Conservation (phyloP, 2,797 vertebrate species). For the Coilia nasus region DNA sequence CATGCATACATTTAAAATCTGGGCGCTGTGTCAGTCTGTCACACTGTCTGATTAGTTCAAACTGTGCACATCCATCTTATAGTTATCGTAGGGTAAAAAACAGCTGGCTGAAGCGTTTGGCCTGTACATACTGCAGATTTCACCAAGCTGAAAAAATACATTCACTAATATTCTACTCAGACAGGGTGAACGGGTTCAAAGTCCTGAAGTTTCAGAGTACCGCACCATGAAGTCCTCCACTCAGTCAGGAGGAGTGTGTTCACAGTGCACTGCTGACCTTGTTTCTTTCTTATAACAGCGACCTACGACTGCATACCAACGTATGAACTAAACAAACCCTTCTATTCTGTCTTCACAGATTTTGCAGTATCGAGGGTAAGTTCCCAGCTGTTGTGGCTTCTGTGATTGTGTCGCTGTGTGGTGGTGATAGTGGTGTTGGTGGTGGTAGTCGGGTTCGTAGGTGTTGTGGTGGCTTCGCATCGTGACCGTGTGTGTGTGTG, state of each 20-base stretch:
- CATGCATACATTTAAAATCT: no score
- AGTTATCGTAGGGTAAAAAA: neutral
- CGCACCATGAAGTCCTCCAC: neutral
- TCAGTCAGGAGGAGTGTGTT: neutral
- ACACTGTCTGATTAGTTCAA: no score
- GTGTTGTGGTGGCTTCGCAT: slow-evolving; percentile 28
- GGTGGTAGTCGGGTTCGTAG: slow-evolving; percentile 35
- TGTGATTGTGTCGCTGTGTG: slow-evolving; percentile 51
- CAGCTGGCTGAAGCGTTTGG: neutral
- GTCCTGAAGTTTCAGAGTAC: neutral
- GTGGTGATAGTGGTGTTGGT: slow-evolving; percentile 46
- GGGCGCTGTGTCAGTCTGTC: no score
- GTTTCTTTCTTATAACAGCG: neutral
- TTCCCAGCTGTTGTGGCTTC: slow-evolving; percentile 47
- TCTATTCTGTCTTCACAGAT: slow-evolving; percentile 68
- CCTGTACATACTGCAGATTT: neutral
- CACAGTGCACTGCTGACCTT: neutral
- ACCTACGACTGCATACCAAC: neutral
- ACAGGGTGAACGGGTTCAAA: neutral
- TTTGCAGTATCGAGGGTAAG: slow-evolving; percentile 71
- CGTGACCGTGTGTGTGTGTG: slow-evolving; percentile 16
- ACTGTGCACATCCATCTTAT: neutral
- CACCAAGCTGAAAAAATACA: neutral
- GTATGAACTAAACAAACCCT: slow-evolving; percentile 48
- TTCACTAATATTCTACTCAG: neutral